Evolutionary conservation across 23 tunicate species (phyloP).

Genomic region (Halocynthia roretzi): DNA sequence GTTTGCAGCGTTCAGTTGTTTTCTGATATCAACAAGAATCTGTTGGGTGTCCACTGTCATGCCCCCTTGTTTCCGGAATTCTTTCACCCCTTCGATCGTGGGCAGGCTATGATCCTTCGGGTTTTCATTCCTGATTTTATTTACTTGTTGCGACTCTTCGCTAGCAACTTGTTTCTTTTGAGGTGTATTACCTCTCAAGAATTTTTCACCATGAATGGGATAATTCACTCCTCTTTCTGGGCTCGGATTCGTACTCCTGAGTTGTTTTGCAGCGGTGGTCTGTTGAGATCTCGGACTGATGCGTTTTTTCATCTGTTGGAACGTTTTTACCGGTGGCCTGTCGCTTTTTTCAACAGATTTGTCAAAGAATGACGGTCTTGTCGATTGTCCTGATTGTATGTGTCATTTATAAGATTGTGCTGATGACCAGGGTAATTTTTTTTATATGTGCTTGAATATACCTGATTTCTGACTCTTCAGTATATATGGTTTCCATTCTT

Average conservation of each 20-base stretch:
- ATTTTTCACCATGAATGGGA: conserved; percentile 63
- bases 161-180: not conserved
- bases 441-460: not conserved
- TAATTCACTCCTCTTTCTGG: conserved; percentile 23
- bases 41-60: not conserved
- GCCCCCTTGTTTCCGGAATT: not conserved
- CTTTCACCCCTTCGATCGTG: not conserved
- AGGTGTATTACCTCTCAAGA: conserved; percentile 28
- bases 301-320: not conserved
- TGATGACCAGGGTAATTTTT: not conserved
- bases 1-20: not conserved
- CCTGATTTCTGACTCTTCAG: not conserved
- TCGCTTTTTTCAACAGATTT: conserved; percentile 28
- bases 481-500: conserved; percentile 81
- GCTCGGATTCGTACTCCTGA: not conserved
- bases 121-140: not conserved
- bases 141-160: not conserved
- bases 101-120: not conserved
- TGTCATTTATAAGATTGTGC: not conserved
- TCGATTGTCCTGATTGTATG: not conserved
- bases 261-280: conserved; percentile 4
- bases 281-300: not conserved
- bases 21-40: conserved; percentile 5
- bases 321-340: not conserved
- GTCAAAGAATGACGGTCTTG: conserved; percentile 33